Base-by-base conservation (phyloP, 2,888 invertebrate genomes). In the Chrysina gloriosa region DNA sequence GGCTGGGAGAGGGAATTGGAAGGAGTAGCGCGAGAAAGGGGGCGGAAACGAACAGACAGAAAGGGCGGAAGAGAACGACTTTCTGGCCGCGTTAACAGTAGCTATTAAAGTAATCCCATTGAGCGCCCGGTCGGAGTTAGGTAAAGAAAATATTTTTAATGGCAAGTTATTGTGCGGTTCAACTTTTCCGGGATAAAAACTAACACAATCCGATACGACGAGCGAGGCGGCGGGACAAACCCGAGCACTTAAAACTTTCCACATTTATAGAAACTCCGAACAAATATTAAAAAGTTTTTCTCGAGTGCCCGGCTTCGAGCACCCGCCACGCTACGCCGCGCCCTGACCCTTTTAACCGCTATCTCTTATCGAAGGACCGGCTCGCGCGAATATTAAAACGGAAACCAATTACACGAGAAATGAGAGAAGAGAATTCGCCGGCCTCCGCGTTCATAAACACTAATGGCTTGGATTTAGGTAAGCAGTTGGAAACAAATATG, bases 231-330 rank as follows among this genome's bases (percentile, higher is more conserved):
- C 56, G 23, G 56, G 58, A 61, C 42, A 61, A 58, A 56, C 39
- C 42, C 34, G 58, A 14, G 66, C 58, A 66, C 66, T 66, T 66
- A 58, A 66, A 66, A 66, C 66, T 66, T 66, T 66, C 56, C 56
- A 66, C 66, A 66, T 66, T 66, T 66, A 66, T 58, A 29, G 66
- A 66, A 66, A 66, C 56, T 66, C 56, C n/a, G 58, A 45, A 56
- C 56, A 66, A 66, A 66, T 66, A 66, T 66, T 66, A 66, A 47
- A 66, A 66, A 66, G 66, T 66, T 66, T 39, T 48, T 61, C 52
- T 52, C 58, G 58, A 61, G 58, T 29, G 58, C 42, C 27, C 14
- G 56, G 63, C 63, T 63, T 69, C 21, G 61, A 56, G 45, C 21
- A 45, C 19, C 45, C 45, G 21, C 45, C 21, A 45, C 45, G 9